Conservation (phyloP, 2,797 vertebrate species). For the Salarias fasciatus region DNA sequence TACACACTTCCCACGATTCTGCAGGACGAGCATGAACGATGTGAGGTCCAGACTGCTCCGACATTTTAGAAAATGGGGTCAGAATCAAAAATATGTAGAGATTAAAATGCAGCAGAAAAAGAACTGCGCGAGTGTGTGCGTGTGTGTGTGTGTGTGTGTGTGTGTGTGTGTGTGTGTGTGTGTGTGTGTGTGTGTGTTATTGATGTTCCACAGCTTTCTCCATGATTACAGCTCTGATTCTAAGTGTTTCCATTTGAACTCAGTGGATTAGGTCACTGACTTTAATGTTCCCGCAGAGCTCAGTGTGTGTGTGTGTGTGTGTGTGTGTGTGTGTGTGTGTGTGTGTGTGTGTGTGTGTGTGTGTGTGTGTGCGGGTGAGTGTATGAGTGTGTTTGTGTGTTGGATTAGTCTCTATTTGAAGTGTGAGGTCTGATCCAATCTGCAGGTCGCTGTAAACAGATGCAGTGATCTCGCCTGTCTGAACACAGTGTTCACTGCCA, state of each 20-base stretch:
- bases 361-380: too few species aligned
- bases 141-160: too few species aligned
- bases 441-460: constrained; percentile 72
- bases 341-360: too few species aligned
- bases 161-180: too few species aligned
- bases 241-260: constrained; percentile 49
- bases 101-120: too few species aligned
- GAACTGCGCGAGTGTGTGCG: too few species aligned
- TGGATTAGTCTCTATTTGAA: constrained; percentile 69
- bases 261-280: constrained; percentile 48
- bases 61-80: too few species aligned
- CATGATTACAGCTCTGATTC: constrained; percentile 45
- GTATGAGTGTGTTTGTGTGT: constrained; percentile 14
- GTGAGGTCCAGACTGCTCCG: too few species aligned
- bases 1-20: too few species aligned
- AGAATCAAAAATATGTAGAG: too few species aligned
- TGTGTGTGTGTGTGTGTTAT: background rate
- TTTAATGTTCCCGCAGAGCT: constrained; percentile 49
- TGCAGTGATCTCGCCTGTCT: constrained; percentile 68
- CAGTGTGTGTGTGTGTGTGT: constrained; percentile 12
- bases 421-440: constrained; percentile 71
- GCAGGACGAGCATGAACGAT: too few species aligned
- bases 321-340: constrained; percentile 24
- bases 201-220: constrained; percentile 10
- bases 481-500: constrained; percentile 70